Conservation (phyloP, 2,888 invertebrate species). For the Enoplolaimus lenunculus region DNA sequence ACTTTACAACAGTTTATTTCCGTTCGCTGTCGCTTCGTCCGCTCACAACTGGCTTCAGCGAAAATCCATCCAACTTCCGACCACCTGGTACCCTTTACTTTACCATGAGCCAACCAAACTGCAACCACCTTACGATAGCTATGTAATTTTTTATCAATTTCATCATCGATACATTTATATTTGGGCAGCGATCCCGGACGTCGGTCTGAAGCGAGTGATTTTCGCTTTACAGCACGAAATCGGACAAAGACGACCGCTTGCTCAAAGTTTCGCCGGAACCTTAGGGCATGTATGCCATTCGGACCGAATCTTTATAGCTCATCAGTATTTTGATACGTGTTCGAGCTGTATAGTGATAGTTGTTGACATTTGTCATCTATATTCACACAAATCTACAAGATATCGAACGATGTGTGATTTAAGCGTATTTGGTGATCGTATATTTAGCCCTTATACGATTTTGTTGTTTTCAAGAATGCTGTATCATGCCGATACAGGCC, state of each 20-base stretch:
- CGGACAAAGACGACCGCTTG: not conserved
- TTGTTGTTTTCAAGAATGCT: not conserved
- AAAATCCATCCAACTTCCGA: too few species aligned
- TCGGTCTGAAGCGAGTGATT: not conserved
- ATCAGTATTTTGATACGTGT: not conserved
- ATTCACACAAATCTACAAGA: not conserved
- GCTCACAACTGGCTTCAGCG: too few species aligned
- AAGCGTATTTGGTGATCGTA: not conserved
- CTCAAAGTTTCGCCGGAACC: not conserved
- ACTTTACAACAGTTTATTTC: too few species aligned
- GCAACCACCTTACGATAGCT: not conserved
- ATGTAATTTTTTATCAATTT: not conserved
- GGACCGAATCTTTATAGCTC: not conserved
- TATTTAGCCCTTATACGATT: not conserved
- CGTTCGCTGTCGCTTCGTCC: too few species aligned
- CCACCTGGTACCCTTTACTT: not conserved
- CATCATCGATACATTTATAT: not conserved
- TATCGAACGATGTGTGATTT: not conserved
- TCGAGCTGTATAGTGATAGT: not conserved
- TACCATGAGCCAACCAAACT: not conserved
- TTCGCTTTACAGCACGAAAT: not conserved
- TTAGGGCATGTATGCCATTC: not conserved
- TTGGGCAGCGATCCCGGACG: not conserved
- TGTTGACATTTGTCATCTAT: not conserved
- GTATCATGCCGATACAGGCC: not conserved